A percentile compares a stretch with the other conserved stretches of the same genome.
phyloP scores from a whole-genome alignment of 2,888 invertebrate species.

The Apantesis nais region DNA sequence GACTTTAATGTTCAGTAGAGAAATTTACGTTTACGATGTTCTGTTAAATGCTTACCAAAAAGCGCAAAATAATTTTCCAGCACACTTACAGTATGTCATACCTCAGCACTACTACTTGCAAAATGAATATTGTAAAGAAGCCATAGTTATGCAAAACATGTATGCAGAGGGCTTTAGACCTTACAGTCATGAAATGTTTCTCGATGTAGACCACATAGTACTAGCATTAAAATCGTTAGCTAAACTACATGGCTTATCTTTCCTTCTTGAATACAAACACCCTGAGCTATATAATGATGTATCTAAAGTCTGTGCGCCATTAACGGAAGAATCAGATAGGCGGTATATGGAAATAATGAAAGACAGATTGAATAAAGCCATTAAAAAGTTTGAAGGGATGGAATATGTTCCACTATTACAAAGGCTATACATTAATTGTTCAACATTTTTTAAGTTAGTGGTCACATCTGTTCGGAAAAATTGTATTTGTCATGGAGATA shows the following conservation, averaged over 20 bases:
- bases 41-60: conserved; percentile 60
- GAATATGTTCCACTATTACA: conserved; percentile 58
- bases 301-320: conserved; percentile 61
- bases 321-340: conserved; percentile 61
- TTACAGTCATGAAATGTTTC: conserved; percentile 56
- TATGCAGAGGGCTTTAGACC: conserved; percentile 62
- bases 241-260: conserved; percentile 73
- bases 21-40: conserved; percentile 70
- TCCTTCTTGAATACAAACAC: conserved; percentile 59
- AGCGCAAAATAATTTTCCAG: conserved; percentile 50
- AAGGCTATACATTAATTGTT: conserved; percentile 58
- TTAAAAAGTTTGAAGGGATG: conserved; percentile 60
- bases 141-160: conserved; percentile 72
- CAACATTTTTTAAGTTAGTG: conserved; percentile 53
- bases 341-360: conserved; percentile 68
- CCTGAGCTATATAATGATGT: conserved; percentile 55
- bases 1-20: conserved; percentile 68
- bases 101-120: conserved; percentile 68
- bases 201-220: conserved; percentile 67
- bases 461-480: conserved; percentile 50
- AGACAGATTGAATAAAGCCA: conserved; percentile 71
- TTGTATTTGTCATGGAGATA: conserved; percentile 78
- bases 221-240: conserved; percentile 67
- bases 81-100: conserved; percentile 48
- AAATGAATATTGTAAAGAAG: conserved; percentile 69